phyloP scores from a whole-genome alignment of 2,797 vertebrate species.

The Champsocephalus esox region DNA sequence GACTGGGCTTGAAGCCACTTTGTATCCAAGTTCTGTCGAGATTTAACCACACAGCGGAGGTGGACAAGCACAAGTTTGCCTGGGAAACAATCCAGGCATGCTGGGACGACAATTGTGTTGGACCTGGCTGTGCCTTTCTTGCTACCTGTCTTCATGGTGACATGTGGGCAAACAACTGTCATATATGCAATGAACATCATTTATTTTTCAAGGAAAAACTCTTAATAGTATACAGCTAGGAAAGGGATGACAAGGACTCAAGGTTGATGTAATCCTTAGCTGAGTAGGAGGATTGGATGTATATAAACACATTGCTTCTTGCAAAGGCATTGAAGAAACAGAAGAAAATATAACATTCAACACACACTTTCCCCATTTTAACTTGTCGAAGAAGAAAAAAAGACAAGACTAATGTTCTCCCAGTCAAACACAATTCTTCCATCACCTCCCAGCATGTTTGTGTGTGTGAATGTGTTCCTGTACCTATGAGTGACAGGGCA shows the following conservation, averaged over 20 bases:
- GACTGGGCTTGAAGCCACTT: conserved; percentile 68
- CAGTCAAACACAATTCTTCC: conserved; percentile 66
- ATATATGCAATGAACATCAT: not conserved
- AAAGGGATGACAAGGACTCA: conserved; percentile 24
- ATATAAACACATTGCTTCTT: conserved; percentile 15
- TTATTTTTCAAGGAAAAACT: not conserved
- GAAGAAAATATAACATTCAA: conserved; percentile 35
- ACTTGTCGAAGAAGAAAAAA: conserved; percentile 10
- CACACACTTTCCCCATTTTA: conserved; percentile 13
- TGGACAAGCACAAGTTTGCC: conserved; percentile 27
- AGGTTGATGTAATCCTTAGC: conserved; percentile 22
- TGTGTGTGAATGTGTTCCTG: conserved; percentile 33
- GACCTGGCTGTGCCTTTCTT: conserved; percentile 18
- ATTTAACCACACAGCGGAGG: conserved; percentile 43
- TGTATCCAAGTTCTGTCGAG: conserved; percentile 48
- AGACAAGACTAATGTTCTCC: conserved; percentile 45
- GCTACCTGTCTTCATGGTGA: not conserved
- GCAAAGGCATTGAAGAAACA: not conserved
- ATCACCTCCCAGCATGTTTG: conserved; percentile 57
- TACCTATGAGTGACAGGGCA: conserved; percentile 29
- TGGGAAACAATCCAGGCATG: conserved; percentile 44
- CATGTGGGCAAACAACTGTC: not conserved
- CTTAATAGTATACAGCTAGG: not conserved
- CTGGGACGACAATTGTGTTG: not conserved
- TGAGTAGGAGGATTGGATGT: conserved; percentile 8